A percentile compares a stretch with the other conserved stretches of the same genome.
Conservation (phyloP, 2,888 invertebrate species). For the Stictocephala bisonia region DNA sequence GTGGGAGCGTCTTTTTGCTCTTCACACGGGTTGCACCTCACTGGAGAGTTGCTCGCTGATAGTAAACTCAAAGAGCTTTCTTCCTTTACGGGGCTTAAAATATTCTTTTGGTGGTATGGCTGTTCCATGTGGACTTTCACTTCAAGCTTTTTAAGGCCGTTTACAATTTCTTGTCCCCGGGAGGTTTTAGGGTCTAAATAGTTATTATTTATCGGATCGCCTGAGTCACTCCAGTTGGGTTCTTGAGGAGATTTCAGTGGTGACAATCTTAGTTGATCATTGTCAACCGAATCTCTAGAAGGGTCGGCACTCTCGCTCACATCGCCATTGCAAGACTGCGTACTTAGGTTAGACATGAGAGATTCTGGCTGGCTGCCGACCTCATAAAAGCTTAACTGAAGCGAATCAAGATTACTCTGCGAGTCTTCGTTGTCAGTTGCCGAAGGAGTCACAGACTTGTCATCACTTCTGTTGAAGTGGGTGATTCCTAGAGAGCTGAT, state of each 20-base stretch:
- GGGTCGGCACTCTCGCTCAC: slow-evolving; percentile 54
- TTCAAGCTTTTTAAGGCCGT: slow-evolving; percentile 20
- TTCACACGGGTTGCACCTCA: slow-evolving; percentile 19
- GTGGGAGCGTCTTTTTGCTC: slow-evolving; percentile 13
- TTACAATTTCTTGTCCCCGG: background rate
- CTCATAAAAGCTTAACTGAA: slow-evolving; percentile 38
- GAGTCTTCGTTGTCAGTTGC: slow-evolving; percentile 32
- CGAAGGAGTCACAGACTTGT: background rate
- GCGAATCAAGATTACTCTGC: slow-evolving; percentile 31
- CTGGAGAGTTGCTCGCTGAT: slow-evolving; percentile 12
- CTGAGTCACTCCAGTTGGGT: too few relatives aligned
- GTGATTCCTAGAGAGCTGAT: slow-evolving; percentile 66
- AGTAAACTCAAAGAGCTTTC: slow-evolving; percentile 8
- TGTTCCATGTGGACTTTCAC: slow-evolving; percentile 25
- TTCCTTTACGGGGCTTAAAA: slow-evolving; percentile 22
- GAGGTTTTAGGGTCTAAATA: background rate
- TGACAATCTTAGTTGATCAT: too few relatives aligned
- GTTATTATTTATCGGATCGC: too few relatives aligned
- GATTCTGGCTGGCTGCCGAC: slow-evolving; percentile 52
- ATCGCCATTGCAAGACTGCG: slow-evolving; percentile 53
- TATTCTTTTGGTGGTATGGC: slow-evolving; percentile 1
- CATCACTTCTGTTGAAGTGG: slow-evolving; percentile 57
- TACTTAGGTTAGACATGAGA: slow-evolving; percentile 52
- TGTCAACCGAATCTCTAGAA: background rate
- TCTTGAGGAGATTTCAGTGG: background rate